A percentile compares a stretch with the other conserved stretches of the same genome.
phyloP scores from a whole-genome alignment of 2,797 vertebrate species.

The Pipistrellus kuhlii region DNA sequence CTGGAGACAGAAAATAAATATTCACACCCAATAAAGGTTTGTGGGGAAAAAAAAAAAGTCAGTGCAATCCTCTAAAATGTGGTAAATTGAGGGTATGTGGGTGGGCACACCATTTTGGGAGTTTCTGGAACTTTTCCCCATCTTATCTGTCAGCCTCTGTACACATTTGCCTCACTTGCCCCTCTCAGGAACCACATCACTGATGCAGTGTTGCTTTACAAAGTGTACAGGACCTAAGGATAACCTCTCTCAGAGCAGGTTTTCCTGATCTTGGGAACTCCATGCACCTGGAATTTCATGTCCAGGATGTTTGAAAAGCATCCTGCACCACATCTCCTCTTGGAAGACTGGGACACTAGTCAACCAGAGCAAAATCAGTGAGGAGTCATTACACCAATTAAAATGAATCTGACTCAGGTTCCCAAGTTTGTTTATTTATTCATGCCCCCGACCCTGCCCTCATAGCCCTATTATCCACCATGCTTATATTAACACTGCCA shows the following conservation, averaged over 20 bases:
- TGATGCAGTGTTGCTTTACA: fast-evolving
- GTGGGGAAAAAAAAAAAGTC: neutral
- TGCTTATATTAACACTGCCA: fast-evolving
- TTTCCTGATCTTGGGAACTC: neutral
- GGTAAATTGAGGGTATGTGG: too few species aligned
- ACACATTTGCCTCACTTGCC: fast-evolving
- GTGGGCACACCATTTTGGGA: fast-evolving
- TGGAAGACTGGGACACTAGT: fast-evolving
- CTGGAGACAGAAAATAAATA: neutral
- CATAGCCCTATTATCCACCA: fast-evolving
- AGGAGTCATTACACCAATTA: fast-evolving
- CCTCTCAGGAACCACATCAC: fast-evolving
- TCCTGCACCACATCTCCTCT: fast-evolving
- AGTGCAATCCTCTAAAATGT: fast-evolving
- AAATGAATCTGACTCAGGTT: fast-evolving
- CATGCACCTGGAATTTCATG: fast-evolving
- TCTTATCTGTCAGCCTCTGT: fast-evolving
- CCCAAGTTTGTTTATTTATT: neutral
- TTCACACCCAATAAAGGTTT: neutral
- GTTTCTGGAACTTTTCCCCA: fast-evolving
- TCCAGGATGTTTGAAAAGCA: fast-evolving
- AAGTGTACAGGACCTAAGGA: fast-evolving
- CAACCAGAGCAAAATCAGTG: fast-evolving
- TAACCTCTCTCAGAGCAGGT: neutral
- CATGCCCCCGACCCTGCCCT: fast-evolving